Base-by-base conservation (phyloP, 1,140 invertebrate species). In the Drosophila pseudoobscura region DNA sequence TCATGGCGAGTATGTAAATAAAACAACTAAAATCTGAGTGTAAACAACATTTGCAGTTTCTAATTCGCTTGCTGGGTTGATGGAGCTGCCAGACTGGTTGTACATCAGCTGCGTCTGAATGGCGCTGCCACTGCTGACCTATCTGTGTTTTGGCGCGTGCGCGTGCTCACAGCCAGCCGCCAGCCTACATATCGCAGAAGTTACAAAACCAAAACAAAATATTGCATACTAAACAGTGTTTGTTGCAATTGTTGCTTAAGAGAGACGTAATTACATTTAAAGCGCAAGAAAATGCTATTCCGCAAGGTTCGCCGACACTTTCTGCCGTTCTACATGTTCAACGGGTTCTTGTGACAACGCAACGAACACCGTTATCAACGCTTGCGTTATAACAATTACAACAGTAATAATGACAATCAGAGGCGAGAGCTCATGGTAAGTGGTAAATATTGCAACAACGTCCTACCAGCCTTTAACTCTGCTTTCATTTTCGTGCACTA, bases 1-100 rank as follows among this genome's bases (percentile, higher is more conserved):
- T 96, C 95, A 96, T 96, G 47, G 26, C 31, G 65, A 2, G 7
- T 54, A 54, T 7, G 39, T 15, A 20, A n/a, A 44, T 43, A 50
- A 15, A 8, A n/a, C 0, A 17, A 56, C 20, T 31, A 5, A 13
- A 13, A 39, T 39, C 11, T 13, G 35, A 51, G 66, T 65, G 57
- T 69, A 70, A 70, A 41, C 71, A 53, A 51, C 71, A 75, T 91
- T 95, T 95, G 22, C 6, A 31, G 0, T 5, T 29, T 5, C 8
- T 8, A 17, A 52, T 35, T 17, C 6, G 44, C 44, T 46, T n/a
- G 15, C 5, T 26, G 24, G 5, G 24, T 22, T 20, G 17, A 3
- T 5, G 29, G 41, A 4, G 65, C 9, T 69, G 65, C 65, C 65
- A 69, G 35, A 7, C 2, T 22, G 9, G 1, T 7, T 11, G 0